phyloP scores from a whole-genome alignment of 2,888 invertebrate species.

The Lithophane leautieri region DNA sequence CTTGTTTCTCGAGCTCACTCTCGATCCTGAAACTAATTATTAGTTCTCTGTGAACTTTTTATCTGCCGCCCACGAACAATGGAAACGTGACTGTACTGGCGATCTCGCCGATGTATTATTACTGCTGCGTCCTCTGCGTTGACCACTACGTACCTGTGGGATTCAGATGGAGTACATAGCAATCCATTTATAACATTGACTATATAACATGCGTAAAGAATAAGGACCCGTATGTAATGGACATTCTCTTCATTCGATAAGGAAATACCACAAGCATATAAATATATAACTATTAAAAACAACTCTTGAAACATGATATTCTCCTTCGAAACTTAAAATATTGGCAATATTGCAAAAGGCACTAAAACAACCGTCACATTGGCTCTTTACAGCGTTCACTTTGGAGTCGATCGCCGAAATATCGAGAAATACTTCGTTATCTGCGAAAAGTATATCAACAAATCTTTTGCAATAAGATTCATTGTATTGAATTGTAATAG shows the following conservation, averaged over 20 bases:
- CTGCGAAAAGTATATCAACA: constrained; percentile 66
- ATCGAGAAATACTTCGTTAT: constrained; percentile 70
- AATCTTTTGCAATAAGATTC: constrained; percentile 66
- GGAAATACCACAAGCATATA: constrained; percentile 73
- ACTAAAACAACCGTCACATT: constrained; percentile 70
- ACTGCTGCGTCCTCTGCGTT: constrained; percentile 69
- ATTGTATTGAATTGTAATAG: constrained; percentile 56
- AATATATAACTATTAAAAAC: constrained; percentile 65
- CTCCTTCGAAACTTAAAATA: constrained; percentile 74
- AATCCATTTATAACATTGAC: constrained; percentile 51
- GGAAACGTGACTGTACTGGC: constrained; percentile 88
- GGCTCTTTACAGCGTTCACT: constrained; percentile 71
- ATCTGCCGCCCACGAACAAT: constrained; percentile 86
- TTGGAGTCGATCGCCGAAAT: constrained; percentile 70
- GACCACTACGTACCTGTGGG: constrained; percentile 59
- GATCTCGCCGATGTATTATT: constrained; percentile 79
- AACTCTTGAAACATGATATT: constrained; percentile 75
- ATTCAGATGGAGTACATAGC: constrained; percentile 46
- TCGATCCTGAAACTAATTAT: constrained; percentile 86
- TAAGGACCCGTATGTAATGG: constrained; percentile 25
- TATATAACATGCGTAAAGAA: constrained; percentile 24
- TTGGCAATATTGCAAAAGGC: constrained; percentile 71
- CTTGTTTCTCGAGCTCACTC: constrained; percentile 82
- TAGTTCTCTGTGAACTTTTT: constrained; percentile 87
- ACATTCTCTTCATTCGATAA: constrained; percentile 72